Percentiles rank a stretch among this genome's conserved stretches.
Evolutionary conservation across 2,888 invertebrate species (phyloP).

Genomic region (Linnaemya vulpina): DNA sequence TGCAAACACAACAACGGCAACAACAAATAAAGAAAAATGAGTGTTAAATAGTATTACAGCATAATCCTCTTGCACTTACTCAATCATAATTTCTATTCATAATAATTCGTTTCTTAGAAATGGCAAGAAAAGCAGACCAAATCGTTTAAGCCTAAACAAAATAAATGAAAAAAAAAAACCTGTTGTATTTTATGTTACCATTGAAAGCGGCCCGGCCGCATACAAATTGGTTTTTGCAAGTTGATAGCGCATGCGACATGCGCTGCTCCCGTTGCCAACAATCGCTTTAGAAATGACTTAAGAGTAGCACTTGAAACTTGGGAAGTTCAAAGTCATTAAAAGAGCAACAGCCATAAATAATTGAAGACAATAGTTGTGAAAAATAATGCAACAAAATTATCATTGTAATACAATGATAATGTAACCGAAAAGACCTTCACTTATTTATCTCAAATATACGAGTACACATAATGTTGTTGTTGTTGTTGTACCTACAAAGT

Average conservation of each 20-base stretch:
- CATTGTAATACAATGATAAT: slow-evolving; percentile 33
- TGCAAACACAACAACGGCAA: slow-evolving; percentile 27
- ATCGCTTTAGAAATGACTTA: slow-evolving; percentile 44
- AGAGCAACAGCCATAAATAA: slow-evolving; percentile 51
- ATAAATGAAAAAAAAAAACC: slow-evolving; percentile 36
- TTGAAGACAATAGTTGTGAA: slow-evolving; percentile 44
- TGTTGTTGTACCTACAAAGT: background rate
- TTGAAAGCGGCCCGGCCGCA: slow-evolving; percentile 33
- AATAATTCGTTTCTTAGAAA: slow-evolving; percentile 42
- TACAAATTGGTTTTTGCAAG: slow-evolving; percentile 46
- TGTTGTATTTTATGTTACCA: slow-evolving; percentile 46
- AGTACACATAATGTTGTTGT: background rate
- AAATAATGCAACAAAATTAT: slow-evolving; percentile 25
- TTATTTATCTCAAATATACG: slow-evolving; percentile 35
- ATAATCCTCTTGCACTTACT: slow-evolving; percentile 47
- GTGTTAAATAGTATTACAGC: slow-evolving; percentile 46
- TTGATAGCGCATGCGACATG: slow-evolving; percentile 31
- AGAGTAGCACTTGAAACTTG: slow-evolving; percentile 53
- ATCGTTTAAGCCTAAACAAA: slow-evolving; percentile 1
- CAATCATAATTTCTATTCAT: slow-evolving; percentile 53
- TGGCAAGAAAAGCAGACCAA: slow-evolving; percentile 5
- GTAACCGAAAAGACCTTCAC: slow-evolving; percentile 59
- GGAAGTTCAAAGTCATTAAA: slow-evolving; percentile 64
- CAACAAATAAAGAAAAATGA: slow-evolving; percentile 2
- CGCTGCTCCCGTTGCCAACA: slow-evolving; percentile 29